These are phyloP conservation scores for Melipona bicolor DNA, from an alignment of 2,888 invertebrate genomes.

Conservation along the genomic window DNA sequence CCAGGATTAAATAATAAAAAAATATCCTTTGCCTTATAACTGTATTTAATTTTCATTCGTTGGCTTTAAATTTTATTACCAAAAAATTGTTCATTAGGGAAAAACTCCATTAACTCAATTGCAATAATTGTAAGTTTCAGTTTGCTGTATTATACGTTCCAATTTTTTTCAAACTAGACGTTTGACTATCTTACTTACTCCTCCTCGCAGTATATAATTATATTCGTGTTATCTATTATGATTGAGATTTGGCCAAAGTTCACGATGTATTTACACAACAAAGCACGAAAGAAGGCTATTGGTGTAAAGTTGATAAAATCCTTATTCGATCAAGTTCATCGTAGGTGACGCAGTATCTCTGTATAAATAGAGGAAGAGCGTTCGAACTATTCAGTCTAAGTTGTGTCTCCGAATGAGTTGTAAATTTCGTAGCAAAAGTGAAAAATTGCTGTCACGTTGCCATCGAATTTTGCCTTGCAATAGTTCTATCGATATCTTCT, in stretches of 20 bases:
- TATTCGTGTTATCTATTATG: background rate
- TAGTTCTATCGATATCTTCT: background rate
- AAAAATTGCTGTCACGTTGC: background rate
- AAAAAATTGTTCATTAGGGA: too few relatives aligned
- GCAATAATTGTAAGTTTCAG: too few relatives aligned
- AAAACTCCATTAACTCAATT: too few relatives aligned
- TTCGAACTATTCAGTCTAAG: background rate
- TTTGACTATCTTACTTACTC: too few relatives aligned
- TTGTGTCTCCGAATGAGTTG: background rate
- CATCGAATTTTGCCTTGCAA: background rate
- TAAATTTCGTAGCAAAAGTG: background rate
- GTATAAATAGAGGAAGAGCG: slow-evolving; percentile 30
- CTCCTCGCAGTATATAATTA: background rate
- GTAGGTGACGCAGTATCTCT: background rate
- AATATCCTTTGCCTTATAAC: background rate
- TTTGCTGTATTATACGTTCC: background rate
- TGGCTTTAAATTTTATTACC: too few relatives aligned
- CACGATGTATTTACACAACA: background rate
- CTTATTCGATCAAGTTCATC: background rate
- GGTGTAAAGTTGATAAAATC: slow-evolving; percentile 23
- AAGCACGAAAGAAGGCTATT: background rate
- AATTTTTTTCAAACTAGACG: background rate
- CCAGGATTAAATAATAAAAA: background rate
- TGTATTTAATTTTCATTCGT: too few relatives aligned
- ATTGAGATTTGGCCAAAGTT: slow-evolving; percentile 7